A percentile compares a stretch with the other conserved stretches of the same genome.
Conservation (phyloP, 2,888 invertebrate species). For the Villa cingulata region DNA sequence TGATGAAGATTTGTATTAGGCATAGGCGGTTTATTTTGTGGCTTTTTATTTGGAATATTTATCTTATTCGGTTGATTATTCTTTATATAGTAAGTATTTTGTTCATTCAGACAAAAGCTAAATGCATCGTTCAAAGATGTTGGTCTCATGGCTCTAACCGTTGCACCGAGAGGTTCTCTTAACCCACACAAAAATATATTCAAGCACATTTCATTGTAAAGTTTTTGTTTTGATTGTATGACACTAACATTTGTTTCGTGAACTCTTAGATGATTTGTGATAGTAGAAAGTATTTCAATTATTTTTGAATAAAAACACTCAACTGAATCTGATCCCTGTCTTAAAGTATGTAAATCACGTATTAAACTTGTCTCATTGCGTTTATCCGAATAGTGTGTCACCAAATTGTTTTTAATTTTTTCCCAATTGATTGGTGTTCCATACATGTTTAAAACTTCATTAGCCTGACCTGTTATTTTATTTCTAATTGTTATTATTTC, state of each 20-base stretch:
- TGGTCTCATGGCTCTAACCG: slow-evolving; percentile 11
- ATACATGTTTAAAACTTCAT: slow-evolving; percentile 15
- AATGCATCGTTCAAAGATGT: slow-evolving; percentile 8
- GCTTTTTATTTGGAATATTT: no score
- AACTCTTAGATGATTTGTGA: not conserved
- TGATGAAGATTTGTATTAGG: no score
- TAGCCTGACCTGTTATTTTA: slow-evolving; percentile 15
- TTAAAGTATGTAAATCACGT: not conserved
- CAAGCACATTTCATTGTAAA: slow-evolving; percentile 11
- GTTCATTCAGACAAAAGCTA: slow-evolving; percentile 9
- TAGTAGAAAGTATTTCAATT: not conserved
- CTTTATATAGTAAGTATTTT: slow-evolving; percentile 6
- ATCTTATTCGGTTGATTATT: not conserved
- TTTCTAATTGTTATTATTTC: no score
- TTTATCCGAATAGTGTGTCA: not conserved
- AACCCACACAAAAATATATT: slow-evolving; percentile 10
- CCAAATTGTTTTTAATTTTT: not conserved
- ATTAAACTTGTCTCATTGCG: not conserved
- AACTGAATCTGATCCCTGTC: not conserved
- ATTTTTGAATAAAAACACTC: not conserved
- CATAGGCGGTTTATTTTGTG: no score
- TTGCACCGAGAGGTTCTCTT: slow-evolving; percentile 11
- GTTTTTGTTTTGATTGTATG: slow-evolving; percentile 3
- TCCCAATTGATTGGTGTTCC: slow-evolving; percentile 6
- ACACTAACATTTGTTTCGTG: slow-evolving; percentile 4